Evolutionary conservation across 2,888 invertebrate species (phyloP), one percentile per base, ranked within the genome.

Genomic region (Protophormia terraenovae): DNA sequence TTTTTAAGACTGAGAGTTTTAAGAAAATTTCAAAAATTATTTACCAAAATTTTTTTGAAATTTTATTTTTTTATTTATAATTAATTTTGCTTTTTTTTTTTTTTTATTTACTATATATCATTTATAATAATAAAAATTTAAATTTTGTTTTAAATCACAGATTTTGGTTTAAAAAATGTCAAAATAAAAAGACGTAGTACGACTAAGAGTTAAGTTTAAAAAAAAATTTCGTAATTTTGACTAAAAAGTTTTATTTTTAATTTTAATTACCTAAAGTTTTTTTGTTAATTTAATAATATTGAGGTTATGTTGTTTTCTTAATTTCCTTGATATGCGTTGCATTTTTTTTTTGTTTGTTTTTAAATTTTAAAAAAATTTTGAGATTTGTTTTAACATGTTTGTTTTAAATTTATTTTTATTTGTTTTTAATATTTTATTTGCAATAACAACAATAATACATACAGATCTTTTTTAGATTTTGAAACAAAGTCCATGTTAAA

Each of bases 81-180:
- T 72, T 60, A 78, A 67, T 72, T 83, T 78, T 82, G 76, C 55
- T 47, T 71, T 62, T 14, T 69, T 75, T 81, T n/a, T n/a, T 83
- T 60, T 75, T 83, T 71, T 84, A 71, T 62, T 66, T 55, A 66
- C 75, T 84, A 82, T 81, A 78, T 82, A 78, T 84, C 78, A 77
- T 85, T 73, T 75, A 69, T 79, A 78, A 79, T 83, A 78, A 83
- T 89, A 87, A 89, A 90, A 89, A 88, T 90, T 90, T 90, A 89
- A 90, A 90, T 89, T 92, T 92, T 91, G 91, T 89, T 90, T 90
- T 89, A 90, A 92, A 92, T 92, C 92, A 92, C 92, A 91, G 92
- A 92, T 92, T 92, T 92, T 88, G 87, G 86, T 88, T 83, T 87
- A 81, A 78, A 77, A 90, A 90, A 90, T 91, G 89, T 90, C 90